Evolutionary conservation across 2,888 invertebrate genomes (phyloP).

Genomic region (Caenorhabditis sp.): DNA sequence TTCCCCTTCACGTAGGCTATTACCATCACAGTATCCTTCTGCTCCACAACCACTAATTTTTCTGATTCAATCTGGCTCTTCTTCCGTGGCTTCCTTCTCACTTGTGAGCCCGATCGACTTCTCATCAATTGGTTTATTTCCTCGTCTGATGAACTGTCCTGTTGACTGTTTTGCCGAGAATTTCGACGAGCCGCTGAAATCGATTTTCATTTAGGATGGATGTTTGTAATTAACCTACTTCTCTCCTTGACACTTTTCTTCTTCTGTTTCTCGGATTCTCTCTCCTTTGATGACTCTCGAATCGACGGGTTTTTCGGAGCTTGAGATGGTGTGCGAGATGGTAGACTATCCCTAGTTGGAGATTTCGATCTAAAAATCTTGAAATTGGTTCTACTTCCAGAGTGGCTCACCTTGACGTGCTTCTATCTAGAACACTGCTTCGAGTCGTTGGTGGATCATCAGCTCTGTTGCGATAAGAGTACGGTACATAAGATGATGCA

Average conservation of each 20-base stretch:
- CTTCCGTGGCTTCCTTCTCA: constrained; percentile 50
- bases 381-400: not conserved
- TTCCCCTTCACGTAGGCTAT: not conserved
- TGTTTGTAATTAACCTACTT: constrained; percentile 44
- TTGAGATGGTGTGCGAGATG: constrained; percentile 41
- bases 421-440: constrained; percentile 47
- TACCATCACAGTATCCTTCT: constrained; percentile 44
- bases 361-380: constrained; percentile 51
- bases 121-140: constrained; percentile 59
- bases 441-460: constrained; percentile 39
- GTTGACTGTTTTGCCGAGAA: constrained; percentile 70
- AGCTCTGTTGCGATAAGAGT: constrained; percentile 41
- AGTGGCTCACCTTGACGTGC: constrained; percentile 28
- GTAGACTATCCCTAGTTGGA: constrained; percentile 60
- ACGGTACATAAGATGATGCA: constrained; percentile 52
- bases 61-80: constrained; percentile 55
- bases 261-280: constrained; percentile 59
- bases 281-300: constrained; percentile 67
- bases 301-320: constrained; percentile 67
- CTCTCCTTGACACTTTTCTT: constrained; percentile 65
- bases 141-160: constrained; percentile 67
- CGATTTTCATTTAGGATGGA: too few relatives aligned
- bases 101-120: constrained; percentile 58
- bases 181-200: constrained; percentile 74
- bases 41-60: constrained; percentile 33